These are phyloP conservation scores for Odontamblyopus rebecca DNA, from an alignment of 2,797 vertebrate genomes.

Conservation along the genomic window DNA sequence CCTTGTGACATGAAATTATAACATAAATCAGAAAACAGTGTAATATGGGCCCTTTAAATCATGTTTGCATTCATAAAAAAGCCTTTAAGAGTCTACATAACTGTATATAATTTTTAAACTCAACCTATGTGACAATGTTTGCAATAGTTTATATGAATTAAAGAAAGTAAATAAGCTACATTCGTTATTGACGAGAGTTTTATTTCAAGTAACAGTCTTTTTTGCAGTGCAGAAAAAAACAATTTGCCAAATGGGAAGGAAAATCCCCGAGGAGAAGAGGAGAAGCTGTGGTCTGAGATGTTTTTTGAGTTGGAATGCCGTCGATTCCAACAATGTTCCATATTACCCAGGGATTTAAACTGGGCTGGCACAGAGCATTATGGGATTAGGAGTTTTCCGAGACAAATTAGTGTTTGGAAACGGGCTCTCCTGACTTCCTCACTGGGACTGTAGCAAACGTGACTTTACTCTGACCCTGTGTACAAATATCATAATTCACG, in stretches of 20 bases:
- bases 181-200: too few species aligned
- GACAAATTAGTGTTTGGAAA: slow-evolving; percentile 41
- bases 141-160: too few species aligned
- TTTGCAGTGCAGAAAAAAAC: slow-evolving; percentile 26
- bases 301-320: slow-evolving; percentile 42
- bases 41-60: too few species aligned
- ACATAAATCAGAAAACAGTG: too few species aligned
- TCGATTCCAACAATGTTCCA: slow-evolving; percentile 52
- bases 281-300: slow-evolving; percentile 54
- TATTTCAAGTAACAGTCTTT: too few species aligned
- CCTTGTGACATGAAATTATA: too few species aligned
- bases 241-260: slow-evolving; percentile 51
- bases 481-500: background rate
- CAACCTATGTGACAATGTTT: too few species aligned
- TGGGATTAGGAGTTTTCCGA: slow-evolving; percentile 35
- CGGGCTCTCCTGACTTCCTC: slow-evolving; percentile 20
- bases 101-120: too few species aligned
- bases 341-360: slow-evolving; percentile 53
- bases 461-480: slow-evolving; percentile 4
- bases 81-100: too few species aligned
- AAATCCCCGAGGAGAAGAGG: slow-evolving; percentile 37
- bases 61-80: too few species aligned
- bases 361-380: slow-evolving; percentile 24
- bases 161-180: too few species aligned
- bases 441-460: slow-evolving; percentile 20